Percentiles rank a stretch among this genome's conserved stretches.
phyloP scores from a whole-genome alignment of 2,113 vertebrate species.

The Hylia prasina region DNA sequence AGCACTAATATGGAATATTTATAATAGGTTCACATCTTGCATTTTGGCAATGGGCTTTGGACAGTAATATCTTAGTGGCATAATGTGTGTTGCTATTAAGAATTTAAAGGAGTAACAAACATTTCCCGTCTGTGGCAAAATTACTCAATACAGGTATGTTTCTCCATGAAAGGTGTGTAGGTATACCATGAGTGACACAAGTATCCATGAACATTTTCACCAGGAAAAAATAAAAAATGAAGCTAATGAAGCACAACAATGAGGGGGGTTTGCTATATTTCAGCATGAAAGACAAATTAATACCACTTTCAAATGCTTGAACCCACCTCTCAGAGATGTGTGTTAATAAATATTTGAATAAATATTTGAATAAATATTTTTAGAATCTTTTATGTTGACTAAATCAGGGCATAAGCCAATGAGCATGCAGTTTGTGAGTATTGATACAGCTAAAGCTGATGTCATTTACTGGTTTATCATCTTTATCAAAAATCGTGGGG shows the following conservation, averaged over 20 bases:
- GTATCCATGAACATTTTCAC: neutral
- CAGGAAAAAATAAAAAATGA: neutral
- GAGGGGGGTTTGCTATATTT: rapidly evolving
- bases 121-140: neutral
- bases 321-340: neutral
- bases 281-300: neutral
- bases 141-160: neutral
- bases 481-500: neutral
- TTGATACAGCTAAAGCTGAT: neutral
- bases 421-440: neutral
- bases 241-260: neutral
- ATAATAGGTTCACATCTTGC: neutral
- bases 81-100: neutral
- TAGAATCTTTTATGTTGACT: neutral
- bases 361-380: neutral
- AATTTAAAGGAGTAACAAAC: neutral
- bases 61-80: neutral
- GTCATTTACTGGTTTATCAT: neutral
- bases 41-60: neutral
- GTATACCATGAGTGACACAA: neutral
- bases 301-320: neutral
- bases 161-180: neutral
- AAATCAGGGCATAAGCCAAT: neutral
- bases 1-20: neutral
- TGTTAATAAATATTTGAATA: neutral